phyloP scores from a whole-genome alignment of 2,797 vertebrate genomes.

The Hylomyscus alleni region DNA sequence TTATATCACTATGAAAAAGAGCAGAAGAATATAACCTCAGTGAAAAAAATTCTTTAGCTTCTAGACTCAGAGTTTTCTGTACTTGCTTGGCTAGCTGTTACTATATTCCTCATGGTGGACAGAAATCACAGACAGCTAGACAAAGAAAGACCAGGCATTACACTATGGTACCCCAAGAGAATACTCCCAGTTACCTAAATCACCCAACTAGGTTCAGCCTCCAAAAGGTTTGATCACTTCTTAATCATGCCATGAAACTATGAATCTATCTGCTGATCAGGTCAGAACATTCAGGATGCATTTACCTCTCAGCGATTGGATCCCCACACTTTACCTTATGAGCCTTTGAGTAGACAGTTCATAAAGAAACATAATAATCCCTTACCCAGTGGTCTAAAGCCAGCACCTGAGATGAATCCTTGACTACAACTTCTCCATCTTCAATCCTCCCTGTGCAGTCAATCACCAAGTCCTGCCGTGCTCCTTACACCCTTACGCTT shows the following conservation, averaged over 20 bases:
- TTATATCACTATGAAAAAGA: background rate
- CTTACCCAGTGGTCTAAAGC: background rate
- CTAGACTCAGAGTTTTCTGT: background rate
- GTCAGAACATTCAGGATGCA: background rate
- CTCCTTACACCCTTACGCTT: background rate
- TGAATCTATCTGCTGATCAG: background rate
- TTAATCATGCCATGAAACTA: background rate
- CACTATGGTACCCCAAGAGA: background rate
- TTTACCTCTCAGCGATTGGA: background rate
- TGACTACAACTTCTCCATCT: constrained; percentile 5
- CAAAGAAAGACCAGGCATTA: background rate
- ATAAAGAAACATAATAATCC: background rate
- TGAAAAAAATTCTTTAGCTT: background rate
- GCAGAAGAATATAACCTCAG: background rate
- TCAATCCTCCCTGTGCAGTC: background rate
- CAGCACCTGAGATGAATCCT: background rate
- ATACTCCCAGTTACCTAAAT: background rate
- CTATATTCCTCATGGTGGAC: background rate
- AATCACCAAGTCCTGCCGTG: background rate
- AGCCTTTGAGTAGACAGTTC: background rate
- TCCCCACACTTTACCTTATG: background rate
- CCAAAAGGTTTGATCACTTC: background rate
- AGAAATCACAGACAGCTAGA: background rate
- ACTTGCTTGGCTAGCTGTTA: background rate
- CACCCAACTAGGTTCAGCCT: background rate